Evolutionary conservation across 1,140 invertebrate genomes (phyloP).

Genomic region (Temnothorax nylanderi): DNA sequence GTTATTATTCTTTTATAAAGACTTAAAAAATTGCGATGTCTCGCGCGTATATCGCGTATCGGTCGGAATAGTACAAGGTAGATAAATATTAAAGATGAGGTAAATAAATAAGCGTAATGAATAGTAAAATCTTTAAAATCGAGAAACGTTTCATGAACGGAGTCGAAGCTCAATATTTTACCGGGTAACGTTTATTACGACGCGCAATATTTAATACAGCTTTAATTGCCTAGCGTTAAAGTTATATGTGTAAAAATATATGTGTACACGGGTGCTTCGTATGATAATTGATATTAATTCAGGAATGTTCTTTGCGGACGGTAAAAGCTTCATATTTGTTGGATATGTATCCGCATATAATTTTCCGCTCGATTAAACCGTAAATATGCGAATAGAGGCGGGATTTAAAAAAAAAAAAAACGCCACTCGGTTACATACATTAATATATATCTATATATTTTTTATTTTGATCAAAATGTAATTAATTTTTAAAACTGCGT

Average conservation of each 20-base stretch:
- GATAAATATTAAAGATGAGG: too few relatives aligned
- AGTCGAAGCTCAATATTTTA: not conserved
- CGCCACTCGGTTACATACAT: slow-evolving; percentile 13
- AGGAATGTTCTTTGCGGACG: not conserved
- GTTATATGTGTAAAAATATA: slow-evolving; percentile 14
- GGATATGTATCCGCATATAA: slow-evolving; percentile 16
- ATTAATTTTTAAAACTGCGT: slow-evolving; percentile 34
- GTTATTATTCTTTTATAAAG: not conserved
- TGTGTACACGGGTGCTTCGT: not conserved
- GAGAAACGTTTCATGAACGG: not conserved
- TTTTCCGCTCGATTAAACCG: slow-evolving; percentile 39
- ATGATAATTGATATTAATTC: slow-evolving; percentile 60
- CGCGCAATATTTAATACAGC: slow-evolving; percentile 11
- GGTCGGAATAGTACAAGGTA: too few relatives aligned
- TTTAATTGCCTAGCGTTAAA: slow-evolving; percentile 34
- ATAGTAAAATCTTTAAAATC: slow-evolving; percentile 2
- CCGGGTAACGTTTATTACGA: slow-evolving; percentile 33
- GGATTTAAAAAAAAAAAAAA: not conserved
- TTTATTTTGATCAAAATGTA: slow-evolving; percentile 12
- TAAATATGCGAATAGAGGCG: slow-evolving; percentile 18
- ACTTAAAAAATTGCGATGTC: not conserved
- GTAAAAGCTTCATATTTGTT: slow-evolving; percentile 27
- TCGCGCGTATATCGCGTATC: not conserved
- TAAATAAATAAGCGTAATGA: slow-evolving; percentile 1
- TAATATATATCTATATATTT: not conserved